Percentiles rank a stretch among this genome's conserved stretches.
phyloP scores from a whole-genome alignment of 2,888 invertebrate genomes.

The Eutolmus rufibarbis region DNA sequence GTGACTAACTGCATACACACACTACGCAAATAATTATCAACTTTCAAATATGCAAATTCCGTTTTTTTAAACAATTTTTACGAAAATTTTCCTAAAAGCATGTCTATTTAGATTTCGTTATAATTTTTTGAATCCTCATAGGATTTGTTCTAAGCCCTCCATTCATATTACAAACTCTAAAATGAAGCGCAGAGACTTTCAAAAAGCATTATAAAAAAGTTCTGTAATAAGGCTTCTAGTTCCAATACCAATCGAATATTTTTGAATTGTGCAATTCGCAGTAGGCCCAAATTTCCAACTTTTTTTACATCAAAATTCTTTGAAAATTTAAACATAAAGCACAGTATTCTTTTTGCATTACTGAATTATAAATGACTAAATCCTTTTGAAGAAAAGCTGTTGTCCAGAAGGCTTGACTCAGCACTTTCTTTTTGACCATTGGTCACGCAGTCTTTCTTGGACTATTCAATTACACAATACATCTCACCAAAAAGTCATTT shows the following conservation, averaged over 20 bases:
- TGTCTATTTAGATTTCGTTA: no score
- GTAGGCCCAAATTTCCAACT: background rate
- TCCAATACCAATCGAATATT: background rate
- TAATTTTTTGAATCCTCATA: no score
- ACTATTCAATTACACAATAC: background rate
- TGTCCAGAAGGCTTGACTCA: constrained; percentile 6
- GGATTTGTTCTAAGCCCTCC: no score
- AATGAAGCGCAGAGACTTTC: no score
- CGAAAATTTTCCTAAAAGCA: no score
- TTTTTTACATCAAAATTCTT: background rate
- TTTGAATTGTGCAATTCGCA: background rate
- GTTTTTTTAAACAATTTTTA: no score
- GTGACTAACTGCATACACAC: no score
- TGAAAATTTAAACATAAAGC: background rate
- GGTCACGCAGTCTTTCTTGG: background rate
- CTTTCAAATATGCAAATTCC: no score
- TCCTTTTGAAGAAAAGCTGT: background rate
- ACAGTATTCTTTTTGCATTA: background rate
- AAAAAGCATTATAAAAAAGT: no score
- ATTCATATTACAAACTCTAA: no score
- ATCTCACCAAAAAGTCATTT: constrained; percentile 21
- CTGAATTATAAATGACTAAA: background rate
- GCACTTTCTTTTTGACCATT: background rate
- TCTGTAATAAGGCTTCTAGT: background rate
- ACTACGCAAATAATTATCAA: no score